Evolutionary conservation across 2,888 invertebrate genomes (phyloP), one percentile per base, ranked within the genome.

Genomic region (Octodonta nipae): DNA sequence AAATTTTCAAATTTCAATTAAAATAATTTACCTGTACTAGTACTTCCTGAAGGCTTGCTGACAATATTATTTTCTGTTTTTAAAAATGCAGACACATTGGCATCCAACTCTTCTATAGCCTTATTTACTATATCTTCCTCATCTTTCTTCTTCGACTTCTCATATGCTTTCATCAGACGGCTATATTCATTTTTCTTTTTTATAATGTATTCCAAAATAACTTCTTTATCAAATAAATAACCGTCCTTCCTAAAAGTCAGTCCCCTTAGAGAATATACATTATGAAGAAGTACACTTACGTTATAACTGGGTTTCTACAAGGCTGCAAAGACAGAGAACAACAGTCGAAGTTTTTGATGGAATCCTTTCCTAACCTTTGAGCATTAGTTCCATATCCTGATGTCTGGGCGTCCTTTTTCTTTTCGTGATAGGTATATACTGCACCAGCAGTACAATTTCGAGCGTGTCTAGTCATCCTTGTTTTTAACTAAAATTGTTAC

Each of bases 401-500:
- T 5, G 84, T 79, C 25, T 82, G 76, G 2, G 92, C 89, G 57
- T 98, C 96, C 56, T 91, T 91, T 59, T 91, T 85, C 64, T 92
- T 88, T 57, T 98, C 98, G 51, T 93, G 88, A 52, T 98, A 96
- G 0, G 96, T 92, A 58, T 98, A 99, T 6, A 96, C 95, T 5
- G 95, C 88, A 34, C 93, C 91, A 1, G 98, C 96, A 2, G 98
- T 99, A 54, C 91, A 91, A 65, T 99, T 99, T 60, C 89, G 79
- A 6, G 93, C 96, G 57, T 99, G 98, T 32, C 98, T 73, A 1
- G 91, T 91, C 91, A 91, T 91, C 46, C 47, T 22, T 4, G n/a
- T 22, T 22, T 22, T 4, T n/a, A n/a, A n/a, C n/a, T n/a, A n/a
- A n/a, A n/a, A n/a, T n/a, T n/a, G n/a, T n/a, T n/a, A n/a, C n/a